phyloP scores from a whole-genome alignment of 2,888 invertebrate genomes.

The Spicauda simplicius region DNA sequence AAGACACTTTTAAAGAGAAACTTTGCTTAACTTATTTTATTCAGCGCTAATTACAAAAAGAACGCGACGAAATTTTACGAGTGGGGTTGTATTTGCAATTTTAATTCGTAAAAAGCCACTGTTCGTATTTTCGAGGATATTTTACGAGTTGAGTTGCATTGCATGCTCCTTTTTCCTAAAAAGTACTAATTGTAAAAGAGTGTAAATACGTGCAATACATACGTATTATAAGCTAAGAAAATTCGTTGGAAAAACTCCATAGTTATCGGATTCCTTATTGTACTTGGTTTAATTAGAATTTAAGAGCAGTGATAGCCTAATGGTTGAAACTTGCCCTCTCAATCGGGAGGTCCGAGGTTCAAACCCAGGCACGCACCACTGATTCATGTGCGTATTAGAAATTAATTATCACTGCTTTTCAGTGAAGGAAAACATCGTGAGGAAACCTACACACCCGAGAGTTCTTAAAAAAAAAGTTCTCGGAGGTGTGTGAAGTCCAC shows the following conservation, averaged over 20 bases:
- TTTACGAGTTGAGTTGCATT: slow-evolving; percentile 8
- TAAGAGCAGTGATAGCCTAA: too few relatives aligned
- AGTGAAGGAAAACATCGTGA: too few relatives aligned
- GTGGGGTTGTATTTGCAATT: slow-evolving; percentile 23
- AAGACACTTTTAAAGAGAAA: not conserved
- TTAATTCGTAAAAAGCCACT: slow-evolving; percentile 13
- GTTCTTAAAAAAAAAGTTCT: too few relatives aligned
- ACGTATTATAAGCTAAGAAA: not conserved
- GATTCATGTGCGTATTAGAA: too few relatives aligned
- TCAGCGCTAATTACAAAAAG: slow-evolving; percentile 19
- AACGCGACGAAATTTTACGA: slow-evolving; percentile 18
- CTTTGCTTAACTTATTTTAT: not conserved
- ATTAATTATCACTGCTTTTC: too few relatives aligned
- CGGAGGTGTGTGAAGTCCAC: too few relatives aligned
- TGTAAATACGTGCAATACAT: not conserved
- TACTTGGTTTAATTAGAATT: too few relatives aligned
- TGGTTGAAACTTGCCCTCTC: too few relatives aligned
- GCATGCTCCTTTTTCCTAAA: slow-evolving; percentile 4
- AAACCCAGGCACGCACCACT: too few relatives aligned
- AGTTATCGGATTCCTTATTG: not conserved
- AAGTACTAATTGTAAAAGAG: slow-evolving; percentile 7
- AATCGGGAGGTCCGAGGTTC: too few relatives aligned
- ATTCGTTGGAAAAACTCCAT: not conserved
- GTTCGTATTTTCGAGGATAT: slow-evolving; percentile 5
- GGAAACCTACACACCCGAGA: too few relatives aligned